Percentiles rank a stretch among this genome's conserved stretches.
phyloP scores from a whole-genome alignment of 2,113 vertebrate genomes.

The Arenaria interpres region DNA sequence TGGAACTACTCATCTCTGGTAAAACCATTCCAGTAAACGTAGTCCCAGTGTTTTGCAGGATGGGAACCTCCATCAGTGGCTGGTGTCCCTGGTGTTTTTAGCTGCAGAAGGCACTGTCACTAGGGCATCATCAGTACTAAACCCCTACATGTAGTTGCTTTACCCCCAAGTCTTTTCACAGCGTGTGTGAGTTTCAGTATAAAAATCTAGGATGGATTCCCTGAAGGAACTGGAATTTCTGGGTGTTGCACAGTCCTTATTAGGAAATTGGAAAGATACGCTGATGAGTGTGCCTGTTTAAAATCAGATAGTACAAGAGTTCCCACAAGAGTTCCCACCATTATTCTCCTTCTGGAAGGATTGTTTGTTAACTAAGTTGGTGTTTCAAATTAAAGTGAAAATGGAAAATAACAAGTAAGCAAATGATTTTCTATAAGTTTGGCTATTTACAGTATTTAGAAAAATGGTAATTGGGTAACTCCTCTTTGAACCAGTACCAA shows the following conservation, averaged over 20 bases:
- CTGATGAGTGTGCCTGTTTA: slow-evolving; percentile 58
- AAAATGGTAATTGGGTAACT: not conserved
- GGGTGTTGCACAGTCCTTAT: slow-evolving; percentile 65
- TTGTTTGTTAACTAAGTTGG: slow-evolving; percentile 8
- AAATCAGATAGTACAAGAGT: slow-evolving; percentile 59
- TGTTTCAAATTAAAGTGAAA: slow-evolving; percentile 50
- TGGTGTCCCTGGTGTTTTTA: not conserved
- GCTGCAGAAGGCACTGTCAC: not conserved
- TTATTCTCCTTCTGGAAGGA: slow-evolving; percentile 30
- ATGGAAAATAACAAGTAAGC: slow-evolving; percentile 15
- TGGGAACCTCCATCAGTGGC: not conserved
- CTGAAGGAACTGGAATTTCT: slow-evolving; percentile 62
- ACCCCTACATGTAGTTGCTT: not conserved
- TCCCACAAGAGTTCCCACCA: slow-evolving; percentile 55
- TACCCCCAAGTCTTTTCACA: slow-evolving; percentile 37
- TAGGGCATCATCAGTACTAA: not conserved
- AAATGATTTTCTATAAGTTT: not conserved
- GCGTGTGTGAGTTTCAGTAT: not conserved
- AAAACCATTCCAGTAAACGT: not conserved
- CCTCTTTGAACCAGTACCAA: not conserved
- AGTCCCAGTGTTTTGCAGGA: not conserved
- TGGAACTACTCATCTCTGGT: not conserved
- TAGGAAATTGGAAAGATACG: slow-evolving; percentile 60
- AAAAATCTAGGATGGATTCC: slow-evolving; percentile 44
- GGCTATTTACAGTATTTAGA: not conserved